Conservation (phyloP, 1,140 invertebrate species). For the Pseudomyrmex concolor region DNA sequence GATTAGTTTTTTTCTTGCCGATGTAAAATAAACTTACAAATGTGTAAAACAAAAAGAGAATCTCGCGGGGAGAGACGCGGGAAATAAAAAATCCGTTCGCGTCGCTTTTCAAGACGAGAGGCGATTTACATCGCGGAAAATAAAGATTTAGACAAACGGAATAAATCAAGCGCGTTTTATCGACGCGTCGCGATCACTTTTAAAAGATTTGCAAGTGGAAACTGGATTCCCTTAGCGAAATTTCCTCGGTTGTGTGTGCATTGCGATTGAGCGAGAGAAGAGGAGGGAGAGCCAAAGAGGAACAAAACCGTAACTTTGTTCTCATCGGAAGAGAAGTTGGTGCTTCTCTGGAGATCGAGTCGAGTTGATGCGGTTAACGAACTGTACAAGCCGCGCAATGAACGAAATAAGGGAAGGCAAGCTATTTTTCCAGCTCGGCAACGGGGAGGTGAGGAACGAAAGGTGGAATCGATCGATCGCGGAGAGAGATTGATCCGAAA, state of each 20-base stretch:
- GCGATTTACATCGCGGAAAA: not conserved
- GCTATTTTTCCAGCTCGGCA: conserved; percentile 36
- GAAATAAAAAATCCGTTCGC: not conserved
- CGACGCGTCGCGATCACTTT: conserved; percentile 1
- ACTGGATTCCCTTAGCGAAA: conserved; percentile 15
- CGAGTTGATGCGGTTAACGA: conserved; percentile 62
- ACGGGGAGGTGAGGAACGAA: not conserved
- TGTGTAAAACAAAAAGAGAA: too few relatives aligned
- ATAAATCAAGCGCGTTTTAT: conserved; percentile 39
- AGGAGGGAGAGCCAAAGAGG: conserved; percentile 7
- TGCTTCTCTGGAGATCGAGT: conserved; percentile 44
- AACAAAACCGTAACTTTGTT: conserved; percentile 64
- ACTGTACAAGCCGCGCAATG: conserved; percentile 55
- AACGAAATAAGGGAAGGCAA: conserved; percentile 52
- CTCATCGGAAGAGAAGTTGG: conserved; percentile 67
- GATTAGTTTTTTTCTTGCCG: not conserved
- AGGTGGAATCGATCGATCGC: not conserved
- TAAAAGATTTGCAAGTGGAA: conserved; percentile 45
- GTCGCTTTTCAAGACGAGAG: not conserved
- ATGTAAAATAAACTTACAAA: not conserved
- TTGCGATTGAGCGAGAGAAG: conserved; percentile 30
- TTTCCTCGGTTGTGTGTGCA: conserved; percentile 24
- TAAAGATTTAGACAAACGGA: not conserved
- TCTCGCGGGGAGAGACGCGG: too few relatives aligned
- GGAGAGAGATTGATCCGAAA: conserved; percentile 18